Conservation (phyloP, 2,797 vertebrate genomes). For the Spinus olivaceus region DNA sequence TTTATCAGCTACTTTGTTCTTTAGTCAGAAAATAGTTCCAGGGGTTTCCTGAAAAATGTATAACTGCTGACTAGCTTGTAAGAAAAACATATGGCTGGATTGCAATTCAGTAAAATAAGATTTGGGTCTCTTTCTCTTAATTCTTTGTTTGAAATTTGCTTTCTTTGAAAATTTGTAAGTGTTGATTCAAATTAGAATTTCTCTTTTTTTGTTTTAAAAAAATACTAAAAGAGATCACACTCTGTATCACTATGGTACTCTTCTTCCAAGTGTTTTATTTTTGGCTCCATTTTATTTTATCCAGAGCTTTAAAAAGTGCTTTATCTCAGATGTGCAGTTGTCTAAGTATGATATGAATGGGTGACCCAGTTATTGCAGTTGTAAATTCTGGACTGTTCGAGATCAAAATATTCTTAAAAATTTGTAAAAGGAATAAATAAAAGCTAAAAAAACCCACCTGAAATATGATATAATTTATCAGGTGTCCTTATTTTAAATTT, state of each 20-base stretch:
- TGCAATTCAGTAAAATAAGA: not conserved
- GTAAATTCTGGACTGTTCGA: not conserved
- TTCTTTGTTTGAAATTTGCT: not conserved
- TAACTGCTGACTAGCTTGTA: not conserved
- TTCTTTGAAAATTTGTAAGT: not conserved
- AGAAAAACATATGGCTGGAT: rapidly evolving
- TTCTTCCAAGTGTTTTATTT: not conserved
- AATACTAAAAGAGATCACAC: not conserved
- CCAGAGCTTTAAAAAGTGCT: not conserved
- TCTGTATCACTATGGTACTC: not conserved
- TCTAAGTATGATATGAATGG: not conserved
- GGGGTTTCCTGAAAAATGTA: not conserved
- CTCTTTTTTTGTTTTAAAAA: not conserved
- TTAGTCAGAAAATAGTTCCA: not conserved
- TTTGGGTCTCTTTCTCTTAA: not conserved
- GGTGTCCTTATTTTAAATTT: not conserved
- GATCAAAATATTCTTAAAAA: not conserved
- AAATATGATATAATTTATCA: not conserved
- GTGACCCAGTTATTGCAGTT: not conserved
- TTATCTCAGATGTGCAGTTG: not conserved
- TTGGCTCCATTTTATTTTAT: not conserved
- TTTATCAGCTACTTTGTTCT: not conserved
- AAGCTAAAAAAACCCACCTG: rapidly evolving
- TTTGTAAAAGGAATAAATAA: not conserved
- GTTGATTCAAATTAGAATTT: not conserved